These are phyloP conservation scores for Myrmophylax atrothorax DNA, from an alignment of 2,113 vertebrate species.

Conservation along the genomic window DNA sequence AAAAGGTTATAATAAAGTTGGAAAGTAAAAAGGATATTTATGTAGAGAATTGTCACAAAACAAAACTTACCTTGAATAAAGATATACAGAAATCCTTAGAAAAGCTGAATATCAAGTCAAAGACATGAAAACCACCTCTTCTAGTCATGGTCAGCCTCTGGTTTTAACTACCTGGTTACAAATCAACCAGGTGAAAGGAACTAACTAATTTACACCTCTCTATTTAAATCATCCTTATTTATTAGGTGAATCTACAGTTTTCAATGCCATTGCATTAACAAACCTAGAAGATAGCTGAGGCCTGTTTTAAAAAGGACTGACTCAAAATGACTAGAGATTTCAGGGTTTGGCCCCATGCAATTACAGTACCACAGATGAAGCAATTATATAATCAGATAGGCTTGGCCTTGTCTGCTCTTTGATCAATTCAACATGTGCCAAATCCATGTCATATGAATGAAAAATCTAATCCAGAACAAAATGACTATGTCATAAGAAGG, in stretches of 20 bases:
- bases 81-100: not conserved
- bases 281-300: not conserved
- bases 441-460: not conserved
- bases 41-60: not conserved
- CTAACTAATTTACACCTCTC: not conserved
- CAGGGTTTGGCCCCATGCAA: not conserved
- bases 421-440: slow-evolving; percentile 2
- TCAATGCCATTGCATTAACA: not conserved
- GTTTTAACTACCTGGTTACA: not conserved
- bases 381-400: not conserved
- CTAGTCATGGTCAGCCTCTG: not conserved
- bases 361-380: not conserved
- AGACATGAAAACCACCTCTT: not conserved
- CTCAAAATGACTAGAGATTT: not conserved
- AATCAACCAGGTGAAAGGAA: not conserved
- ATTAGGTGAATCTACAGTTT: not conserved
- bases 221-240: not conserved
- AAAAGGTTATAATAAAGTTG: not conserved
- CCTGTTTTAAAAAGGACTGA: not conserved
- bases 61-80: not conserved
- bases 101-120: not conserved
- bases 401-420: not conserved
- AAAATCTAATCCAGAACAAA: not conserved
- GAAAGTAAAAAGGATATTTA: not conserved
- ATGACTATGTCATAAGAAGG: not conserved